Conservation (phyloP, 2,888 invertebrate species). For the Panopea generosa region DNA sequence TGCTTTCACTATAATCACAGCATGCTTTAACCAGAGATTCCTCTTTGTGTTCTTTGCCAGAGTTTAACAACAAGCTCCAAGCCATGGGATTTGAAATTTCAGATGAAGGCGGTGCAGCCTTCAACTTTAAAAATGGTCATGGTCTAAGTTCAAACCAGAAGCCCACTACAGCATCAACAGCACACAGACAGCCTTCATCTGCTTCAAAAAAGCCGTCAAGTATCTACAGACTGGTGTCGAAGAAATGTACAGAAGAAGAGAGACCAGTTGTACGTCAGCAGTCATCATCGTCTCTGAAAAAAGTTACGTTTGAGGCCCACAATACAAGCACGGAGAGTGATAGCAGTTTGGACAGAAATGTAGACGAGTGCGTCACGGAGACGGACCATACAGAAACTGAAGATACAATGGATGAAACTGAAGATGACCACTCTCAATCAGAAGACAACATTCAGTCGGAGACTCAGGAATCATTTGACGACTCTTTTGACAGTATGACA, state of each 20-base stretch:
- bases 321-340: constrained; percentile 56
- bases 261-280: constrained; percentile 49
- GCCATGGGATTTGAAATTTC: constrained; percentile 82
- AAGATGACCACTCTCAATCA: constrained; percentile 53
- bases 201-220: constrained; percentile 58
- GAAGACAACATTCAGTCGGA: constrained; percentile 61
- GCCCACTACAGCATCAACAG: constrained; percentile 21
- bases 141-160: constrained; percentile 29
- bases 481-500: constrained; percentile 51
- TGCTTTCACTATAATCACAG: too few species aligned
- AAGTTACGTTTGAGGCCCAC: constrained; percentile 41
- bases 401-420: constrained; percentile 35
- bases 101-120: constrained; percentile 59
- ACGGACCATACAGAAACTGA: constrained; percentile 54
- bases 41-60: constrained; percentile 65
- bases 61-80: constrained; percentile 82
- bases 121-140: too few species aligned
- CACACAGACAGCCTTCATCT: constrained; percentile 27
- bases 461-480: constrained; percentile 59
- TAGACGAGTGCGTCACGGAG: constrained; percentile 58
- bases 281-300: constrained; percentile 45
- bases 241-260: constrained; percentile 58
- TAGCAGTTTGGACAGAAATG: constrained; percentile 29
- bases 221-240: constrained; percentile 76
- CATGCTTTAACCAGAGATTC: constrained; percentile 16